A percentile compares a stretch with the other conserved stretches of the same genome.
phyloP scores from a whole-genome alignment of 2,797 vertebrate genomes.

The Cyprinella venusta region DNA sequence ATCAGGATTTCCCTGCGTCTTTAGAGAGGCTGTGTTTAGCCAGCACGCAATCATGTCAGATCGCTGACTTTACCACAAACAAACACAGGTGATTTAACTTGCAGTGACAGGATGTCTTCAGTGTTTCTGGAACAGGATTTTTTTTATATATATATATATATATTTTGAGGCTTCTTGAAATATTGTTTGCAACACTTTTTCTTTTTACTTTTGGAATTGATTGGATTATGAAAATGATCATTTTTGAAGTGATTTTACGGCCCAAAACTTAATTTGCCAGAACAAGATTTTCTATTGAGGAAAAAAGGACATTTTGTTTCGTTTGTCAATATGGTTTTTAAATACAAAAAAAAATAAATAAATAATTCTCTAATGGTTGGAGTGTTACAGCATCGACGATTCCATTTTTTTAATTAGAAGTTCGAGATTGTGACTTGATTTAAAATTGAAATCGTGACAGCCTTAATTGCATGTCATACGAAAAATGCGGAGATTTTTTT shows the following conservation, averaged over 20 bases:
- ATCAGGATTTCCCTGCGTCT: slow-evolving; percentile 28
- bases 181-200: background rate
- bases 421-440: no score
- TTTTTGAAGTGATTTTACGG: background rate
- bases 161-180: background rate
- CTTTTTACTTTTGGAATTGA: background rate
- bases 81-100: slow-evolving; percentile 3
- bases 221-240: background rate
- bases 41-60: slow-evolving; percentile 1
- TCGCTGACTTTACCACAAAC: background rate
- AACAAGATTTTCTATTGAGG: background rate
- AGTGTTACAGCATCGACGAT: no score
- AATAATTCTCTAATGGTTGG: background rate
- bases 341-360: background rate
- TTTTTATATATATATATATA: no score
- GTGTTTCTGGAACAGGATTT: background rate
- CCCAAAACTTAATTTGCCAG: background rate
- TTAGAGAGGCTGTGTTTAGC: slow-evolving; percentile 18
- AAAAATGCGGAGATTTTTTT: background rate
- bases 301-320: background rate
- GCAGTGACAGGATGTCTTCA: background rate
- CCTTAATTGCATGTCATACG: background rate
- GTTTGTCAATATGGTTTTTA: no score
- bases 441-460: no score
- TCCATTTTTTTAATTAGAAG: no score